Evolutionary conservation across 2,797 vertebrate species (phyloP).

Genomic region (Pseudopleuronectes americanus): DNA sequence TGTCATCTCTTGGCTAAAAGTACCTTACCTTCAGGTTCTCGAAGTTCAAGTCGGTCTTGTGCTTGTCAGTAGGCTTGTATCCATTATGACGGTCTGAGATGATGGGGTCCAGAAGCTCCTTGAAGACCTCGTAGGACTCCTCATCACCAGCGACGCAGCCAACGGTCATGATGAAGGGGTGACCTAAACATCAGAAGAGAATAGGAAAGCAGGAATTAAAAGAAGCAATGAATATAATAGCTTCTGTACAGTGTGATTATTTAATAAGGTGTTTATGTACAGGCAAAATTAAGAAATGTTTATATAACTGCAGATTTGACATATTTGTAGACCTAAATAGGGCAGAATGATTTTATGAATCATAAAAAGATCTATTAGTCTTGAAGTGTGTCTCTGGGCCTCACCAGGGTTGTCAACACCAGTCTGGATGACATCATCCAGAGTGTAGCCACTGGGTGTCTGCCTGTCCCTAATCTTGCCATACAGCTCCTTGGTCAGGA

Average conservation of each 20-base stretch:
- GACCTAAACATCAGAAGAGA: conserved; percentile 74
- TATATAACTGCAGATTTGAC: neutral
- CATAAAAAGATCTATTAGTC: neutral
- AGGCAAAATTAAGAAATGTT: neutral
- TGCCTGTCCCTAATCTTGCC: conserved; percentile 91
- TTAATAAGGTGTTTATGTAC: neutral
- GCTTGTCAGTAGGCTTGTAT: conserved; percentile 94
- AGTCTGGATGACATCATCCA: conserved; percentile 94
- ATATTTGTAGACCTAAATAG: neutral
- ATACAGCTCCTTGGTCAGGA: conserved; percentile 88
- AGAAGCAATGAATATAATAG: neutral
- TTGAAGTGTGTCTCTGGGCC: conserved; percentile 10
- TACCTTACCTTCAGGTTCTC: conserved; percentile 89
- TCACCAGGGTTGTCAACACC: conserved; percentile 94
- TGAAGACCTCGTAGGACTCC: conserved; percentile 91
- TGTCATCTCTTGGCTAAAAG: neutral
- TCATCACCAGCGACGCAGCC: conserved; percentile 95
- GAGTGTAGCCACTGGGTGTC: conserved; percentile 91
- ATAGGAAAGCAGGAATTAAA: conserved; percentile 2
- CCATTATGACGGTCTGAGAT: conserved; percentile 92
- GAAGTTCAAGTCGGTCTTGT: conserved; percentile 94
- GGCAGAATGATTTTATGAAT: neutral
- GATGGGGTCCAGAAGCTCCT: conserved; percentile 91
- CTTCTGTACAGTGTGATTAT: neutral
- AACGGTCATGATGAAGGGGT: conserved; percentile 97